Evolutionary conservation across 2,113 vertebrate genomes (phyloP).

Genomic region (Saiga tatarica): DNA sequence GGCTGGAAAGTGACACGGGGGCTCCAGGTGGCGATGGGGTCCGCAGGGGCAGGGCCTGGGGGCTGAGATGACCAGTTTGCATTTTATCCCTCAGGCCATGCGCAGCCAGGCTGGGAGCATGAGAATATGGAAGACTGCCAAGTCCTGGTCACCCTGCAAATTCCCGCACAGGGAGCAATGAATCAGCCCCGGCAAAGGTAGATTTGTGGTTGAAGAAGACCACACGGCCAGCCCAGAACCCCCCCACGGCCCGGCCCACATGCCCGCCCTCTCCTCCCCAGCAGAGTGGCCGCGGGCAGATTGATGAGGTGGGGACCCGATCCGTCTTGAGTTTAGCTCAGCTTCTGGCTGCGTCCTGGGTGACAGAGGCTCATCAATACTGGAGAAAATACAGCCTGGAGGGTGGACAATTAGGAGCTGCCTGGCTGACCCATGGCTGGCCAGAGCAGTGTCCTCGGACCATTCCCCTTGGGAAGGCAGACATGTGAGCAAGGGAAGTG

Average conservation of each 20-base stretch:
- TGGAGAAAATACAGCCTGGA: slow-evolving; percentile 50
- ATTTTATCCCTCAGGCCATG: background rate
- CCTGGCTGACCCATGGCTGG: background rate
- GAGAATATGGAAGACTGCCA: background rate
- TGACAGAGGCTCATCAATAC: slow-evolving; percentile 59
- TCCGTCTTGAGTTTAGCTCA: slow-evolving; percentile 53
- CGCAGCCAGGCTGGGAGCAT: background rate
- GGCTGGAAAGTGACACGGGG: accelerated
- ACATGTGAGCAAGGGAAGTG: accelerated
- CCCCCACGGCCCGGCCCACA: background rate
- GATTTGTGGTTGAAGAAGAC: background rate
- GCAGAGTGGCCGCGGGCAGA: background rate
- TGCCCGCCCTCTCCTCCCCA: background rate
- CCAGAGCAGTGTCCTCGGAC: background rate
- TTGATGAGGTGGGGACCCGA: background rate
- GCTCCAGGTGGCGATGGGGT: accelerated
- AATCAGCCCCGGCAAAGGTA: background rate
- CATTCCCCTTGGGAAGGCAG: background rate
- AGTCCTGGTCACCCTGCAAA: background rate
- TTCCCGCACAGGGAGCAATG: background rate
- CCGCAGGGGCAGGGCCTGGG: accelerated
- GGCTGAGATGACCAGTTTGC: accelerated
- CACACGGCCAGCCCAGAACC: background rate
- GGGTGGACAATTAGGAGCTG: slow-evolving; percentile 16
- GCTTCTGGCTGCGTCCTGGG: slow-evolving; percentile 35